These are phyloP conservation scores for Crossocerus cetratus DNA, from an alignment of 2,888 invertebrate genomes.

Conservation along the genomic window DNA sequence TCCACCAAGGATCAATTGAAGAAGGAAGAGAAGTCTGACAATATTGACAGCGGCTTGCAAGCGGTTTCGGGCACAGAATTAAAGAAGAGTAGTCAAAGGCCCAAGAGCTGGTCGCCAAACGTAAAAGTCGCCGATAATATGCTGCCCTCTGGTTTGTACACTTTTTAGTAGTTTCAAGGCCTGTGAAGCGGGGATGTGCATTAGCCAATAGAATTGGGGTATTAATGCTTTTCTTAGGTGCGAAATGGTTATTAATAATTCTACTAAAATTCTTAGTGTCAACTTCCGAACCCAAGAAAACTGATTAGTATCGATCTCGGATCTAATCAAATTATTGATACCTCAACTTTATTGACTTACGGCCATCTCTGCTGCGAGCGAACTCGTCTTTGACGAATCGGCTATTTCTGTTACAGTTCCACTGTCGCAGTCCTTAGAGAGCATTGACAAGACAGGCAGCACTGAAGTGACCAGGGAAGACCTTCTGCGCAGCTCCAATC, in stretches of 20 bases:
- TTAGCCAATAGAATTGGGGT: too few relatives aligned
- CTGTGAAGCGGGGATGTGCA: too few relatives aligned
- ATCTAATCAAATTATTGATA: too few relatives aligned
- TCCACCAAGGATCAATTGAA: constrained; percentile 71
- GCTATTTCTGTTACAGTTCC: constrained; percentile 74
- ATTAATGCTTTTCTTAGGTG: too few relatives aligned
- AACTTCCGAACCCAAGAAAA: too few relatives aligned
- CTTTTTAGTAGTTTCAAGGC: too few relatives aligned
- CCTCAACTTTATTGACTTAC: too few relatives aligned
- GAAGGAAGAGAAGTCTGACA: constrained; percentile 67
- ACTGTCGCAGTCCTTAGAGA: constrained; percentile 84
- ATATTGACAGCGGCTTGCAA: constrained; percentile 52
- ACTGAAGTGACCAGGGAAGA: constrained; percentile 73
- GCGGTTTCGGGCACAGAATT: constrained; percentile 67
- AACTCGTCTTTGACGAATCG: neutral
- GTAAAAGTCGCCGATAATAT: constrained; percentile 81
- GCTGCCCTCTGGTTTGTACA: constrained; percentile 72
- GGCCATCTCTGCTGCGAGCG: too few relatives aligned
- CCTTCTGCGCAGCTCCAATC: constrained; percentile 70
- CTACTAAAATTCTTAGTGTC: too few relatives aligned
- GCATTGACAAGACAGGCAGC: constrained; percentile 77
- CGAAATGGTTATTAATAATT: too few relatives aligned
- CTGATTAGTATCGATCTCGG: too few relatives aligned
- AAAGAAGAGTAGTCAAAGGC: constrained; percentile 77
- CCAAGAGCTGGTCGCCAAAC: constrained; percentile 87